Base-by-base conservation (phyloP, 2,888 invertebrate species). In the Harpalus rubripes region DNA sequence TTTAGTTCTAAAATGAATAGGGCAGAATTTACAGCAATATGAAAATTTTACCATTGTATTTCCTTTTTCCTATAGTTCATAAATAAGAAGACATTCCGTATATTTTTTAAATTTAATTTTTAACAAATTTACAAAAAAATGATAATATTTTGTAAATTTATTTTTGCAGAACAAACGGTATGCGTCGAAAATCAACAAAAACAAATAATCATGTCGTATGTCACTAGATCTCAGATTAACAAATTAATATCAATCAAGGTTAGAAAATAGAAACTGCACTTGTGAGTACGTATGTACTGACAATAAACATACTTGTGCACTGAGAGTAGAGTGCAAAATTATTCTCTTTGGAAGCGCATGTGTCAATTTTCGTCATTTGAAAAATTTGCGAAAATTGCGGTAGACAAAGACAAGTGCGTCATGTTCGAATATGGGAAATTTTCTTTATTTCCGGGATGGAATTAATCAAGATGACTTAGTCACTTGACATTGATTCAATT, bases 181-280 rank as follows among this genome's bases (percentile, higher is more conserved):
- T 32, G 18, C 32, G 39, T 68, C 39, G 4, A 65, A 72, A 72
- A 16, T 74, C 15, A 74, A 74, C 72, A 74, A 74, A 74, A 44
- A 74, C 15, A 68, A 39, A 63, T 8, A 15, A 18, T 59, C 59
- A 8, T 22, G 68, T 68, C 72, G 15, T 41, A 41, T 72, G 72
- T 72, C 72, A 44, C n/a, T 32, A 68, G 7, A 39, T 32, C 12
- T 44, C 12, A 74, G 72, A 74, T 74, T 74, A 44, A 44, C 39
- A 74, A 12, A 74, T 74, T 44, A 74, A 74, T 12, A 68, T 26
- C 41, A 68, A 12, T 3, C 72, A 74, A 74, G 72, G 72, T 74
- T 74, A 68, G 7, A 39, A 74, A 12, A 22, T 74, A 44, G 72
- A 15, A 74, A 22, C 52, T 74, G 72, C 7, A 74, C 72, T 74